Base-by-base conservation (phyloP, 2,797 vertebrate species). In the Anableps anableps region DNA sequence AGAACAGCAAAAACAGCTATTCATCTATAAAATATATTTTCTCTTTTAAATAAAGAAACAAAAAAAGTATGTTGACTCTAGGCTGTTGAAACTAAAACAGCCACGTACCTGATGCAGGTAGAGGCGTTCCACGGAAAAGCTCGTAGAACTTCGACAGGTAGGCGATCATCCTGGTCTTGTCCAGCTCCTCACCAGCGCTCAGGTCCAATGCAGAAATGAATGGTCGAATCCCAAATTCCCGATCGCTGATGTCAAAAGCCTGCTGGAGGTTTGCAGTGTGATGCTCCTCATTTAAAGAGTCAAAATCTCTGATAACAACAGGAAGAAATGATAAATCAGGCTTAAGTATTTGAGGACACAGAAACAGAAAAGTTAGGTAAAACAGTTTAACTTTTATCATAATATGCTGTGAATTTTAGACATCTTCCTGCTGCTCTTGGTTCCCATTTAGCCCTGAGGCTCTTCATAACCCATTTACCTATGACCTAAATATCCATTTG, bases 91-190 rank as follows among this genome's bases (percentile, higher is more conserved):
- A 29, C 58, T 21, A 72, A 29, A 60, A 31, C 60, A 31, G 36
- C 0, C 29, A 4, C 21, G 92, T 94, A 99, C 98, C 98, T 91
- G 97, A 90, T 1, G 96, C 91, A 84, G 92, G 96, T 76, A 97
- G 93, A 17, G 97, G 97, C 0, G 97, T 94, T 70, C 97, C 97
- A 21, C 97, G 94, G 95, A 99, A 99, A 77, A 99, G 96, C 91
- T 99, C 98, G 0, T 99, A 99, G 91, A 98, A 97, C 86, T 97
- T 99, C 89, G 98, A 99, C 86, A 99, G 96, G 93, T 99, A 99
- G 86, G 95, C 91, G 83, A 94, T 95, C 96, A 99, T 97, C 89
- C 90, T 95, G 87, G 96, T 97, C 89, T 97, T 98, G 92, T 99
- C 97, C 0, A 96, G 96, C 88, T 97, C 97, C 80, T 93, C 90